Base-by-base conservation (phyloP, 2,888 invertebrate species). In the Chloroclysta siterata region DNA sequence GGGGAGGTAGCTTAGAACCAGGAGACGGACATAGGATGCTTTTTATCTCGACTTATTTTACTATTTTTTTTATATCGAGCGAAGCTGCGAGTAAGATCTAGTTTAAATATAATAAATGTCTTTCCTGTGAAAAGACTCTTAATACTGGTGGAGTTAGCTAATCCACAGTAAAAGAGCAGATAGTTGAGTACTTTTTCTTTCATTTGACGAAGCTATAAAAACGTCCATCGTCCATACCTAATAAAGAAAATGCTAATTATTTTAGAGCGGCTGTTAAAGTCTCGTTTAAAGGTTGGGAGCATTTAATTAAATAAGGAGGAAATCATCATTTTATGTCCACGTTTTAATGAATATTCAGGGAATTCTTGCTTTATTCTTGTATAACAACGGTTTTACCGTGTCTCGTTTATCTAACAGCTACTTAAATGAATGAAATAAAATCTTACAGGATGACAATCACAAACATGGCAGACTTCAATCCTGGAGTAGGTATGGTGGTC, bases 181-280 rank as follows among this genome's bases (percentile, higher is more conserved):
- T 22, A n/a, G 22, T 11, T 11, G 8, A 51, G 1, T n/a, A 17
- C n/a, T 22, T n/a, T 52, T 52, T 33, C 15, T 15, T 22, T 36
- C 29, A 15, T 51, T 53, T 51, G 51, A 59, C 41, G 50, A 57
- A 29, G 29, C 50, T 50, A 48, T 56, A 52, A 51, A 58, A 44
- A 28, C 42, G 28, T 29, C 41, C 50, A 51, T 36, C 39, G 53
- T 8, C 17, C 48, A 47, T 60, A 51, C 46, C 51, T 59, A 63
- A 63, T 63, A 59, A 63, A 51, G 59, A 59, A 63, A 63, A 63
- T 63, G 63, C 63, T 59, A 63, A 63, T 63, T 51, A 54, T 63
- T 63, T 58, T 55, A 54, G 42, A 59, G 51, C 63, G 44, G 58
- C 54, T 59, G 55, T 63, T 63, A 59, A 63, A 63, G 22, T 51